Base-by-base conservation (phyloP, 2,888 invertebrate species). In the Ophioninae sp. region DNA sequence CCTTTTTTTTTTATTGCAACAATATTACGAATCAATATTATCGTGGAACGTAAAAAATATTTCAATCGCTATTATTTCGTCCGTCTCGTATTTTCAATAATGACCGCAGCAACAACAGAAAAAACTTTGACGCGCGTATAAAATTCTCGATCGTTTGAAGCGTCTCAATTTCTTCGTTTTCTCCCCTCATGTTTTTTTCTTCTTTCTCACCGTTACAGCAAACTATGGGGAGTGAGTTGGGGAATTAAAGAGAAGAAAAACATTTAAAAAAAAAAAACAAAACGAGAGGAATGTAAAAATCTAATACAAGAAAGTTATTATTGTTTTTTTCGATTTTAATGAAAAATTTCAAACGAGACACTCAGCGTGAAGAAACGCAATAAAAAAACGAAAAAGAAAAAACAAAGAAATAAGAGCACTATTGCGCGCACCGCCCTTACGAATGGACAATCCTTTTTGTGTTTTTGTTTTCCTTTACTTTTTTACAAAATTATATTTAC, bases 1-100 rank as follows among this genome's bases (percentile, higher is more conserved):
- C 81, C 81, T 73, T 80, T 78, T 30, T 30, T 30, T 30, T 77
- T 78, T 74, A 74, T 85, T 68, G 78, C 78, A 73, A 82, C 79
- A 77, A 39, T 81, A 71, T 84, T 76, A 74, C 56, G 71, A 77
- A 79, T 77, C 81, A 67, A 79, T 68, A 65, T 67, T 71, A 68
- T 30, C 63, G 65, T 39, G 7, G 8, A 59, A 41, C 39, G 65
- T 22, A 23, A 65, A 65, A 64, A 68, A 30, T 22, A 63, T 58
- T 69, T 58, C 23, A 20, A 51, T 67, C 58, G 37, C 44, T 58
- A 56, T 10, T 20, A 56, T 69, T 67, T 41, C 20, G n/a, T 37
- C 22, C 39, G 22, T 13, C n/a, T 17, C 13, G 10, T 20, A 30
- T 39, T 17, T 61, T 64, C 74, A 51, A 71, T 71, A 82, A 51